These are phyloP conservation scores for Craterocephalus amniculus DNA, from an alignment of 2,797 vertebrate species.

Conservation along the genomic window DNA sequence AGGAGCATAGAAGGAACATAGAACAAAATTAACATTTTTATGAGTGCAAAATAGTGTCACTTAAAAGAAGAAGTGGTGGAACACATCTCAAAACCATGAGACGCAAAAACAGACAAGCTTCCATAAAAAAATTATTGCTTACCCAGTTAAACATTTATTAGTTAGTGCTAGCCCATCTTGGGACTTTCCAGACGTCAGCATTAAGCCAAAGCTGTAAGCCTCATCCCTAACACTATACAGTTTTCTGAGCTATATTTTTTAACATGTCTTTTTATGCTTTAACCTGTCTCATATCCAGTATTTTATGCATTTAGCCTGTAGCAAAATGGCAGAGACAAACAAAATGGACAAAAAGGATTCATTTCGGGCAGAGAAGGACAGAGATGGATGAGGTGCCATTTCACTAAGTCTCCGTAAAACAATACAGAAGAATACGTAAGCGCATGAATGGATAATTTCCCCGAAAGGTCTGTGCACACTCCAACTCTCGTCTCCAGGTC, in stretches of 20 bases:
- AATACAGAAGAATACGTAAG: slow-evolving; percentile 14
- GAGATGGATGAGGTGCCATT: slow-evolving; percentile 15
- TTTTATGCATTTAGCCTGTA: slow-evolving; percentile 56
- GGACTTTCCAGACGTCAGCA: background rate
- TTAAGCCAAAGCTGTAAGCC: background rate
- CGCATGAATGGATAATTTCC: slow-evolving; percentile 11
- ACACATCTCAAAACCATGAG: background rate
- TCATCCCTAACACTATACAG: background rate
- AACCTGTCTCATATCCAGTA: slow-evolving; percentile 39
- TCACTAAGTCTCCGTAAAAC: slow-evolving; percentile 23
- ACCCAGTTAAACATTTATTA: background rate
- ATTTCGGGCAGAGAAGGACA: slow-evolving; percentile 16
- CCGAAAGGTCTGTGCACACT: slow-evolving; percentile 22
- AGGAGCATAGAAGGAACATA: background rate
- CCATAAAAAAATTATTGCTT: background rate
- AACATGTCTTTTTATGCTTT: slow-evolving; percentile 39
- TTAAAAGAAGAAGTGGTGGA: background rate
- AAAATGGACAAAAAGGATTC: slow-evolving; percentile 43
- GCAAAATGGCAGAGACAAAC: slow-evolving; percentile 33
- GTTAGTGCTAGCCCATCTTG: background rate
- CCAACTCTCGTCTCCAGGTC: slow-evolving; percentile 43
- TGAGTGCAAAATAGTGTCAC: background rate
- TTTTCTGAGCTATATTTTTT: slow-evolving; percentile 23
- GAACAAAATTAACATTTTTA: background rate
- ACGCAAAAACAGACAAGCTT: background rate